Percentiles rank a stretch among this genome's conserved stretches.
These are phyloP conservation scores for Zaprionus africanus DNA, from an alignment of 1,140 invertebrate species.

Conservation along the genomic window DNA sequence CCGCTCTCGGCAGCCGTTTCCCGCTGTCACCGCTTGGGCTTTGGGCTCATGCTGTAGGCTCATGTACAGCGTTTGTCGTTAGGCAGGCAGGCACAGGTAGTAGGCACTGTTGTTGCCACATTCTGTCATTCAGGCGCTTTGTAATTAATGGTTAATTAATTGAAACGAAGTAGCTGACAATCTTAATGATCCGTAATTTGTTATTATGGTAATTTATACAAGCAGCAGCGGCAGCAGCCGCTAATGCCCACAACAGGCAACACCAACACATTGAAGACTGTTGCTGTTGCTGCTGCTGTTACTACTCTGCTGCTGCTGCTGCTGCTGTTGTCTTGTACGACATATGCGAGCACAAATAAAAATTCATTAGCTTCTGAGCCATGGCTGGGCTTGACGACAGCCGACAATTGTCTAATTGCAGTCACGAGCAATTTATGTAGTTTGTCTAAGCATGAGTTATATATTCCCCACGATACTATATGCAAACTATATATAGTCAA, in stretches of 20 bases:
- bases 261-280: constrained; percentile 70
- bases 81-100: constrained; percentile 18
- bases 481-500: constrained; percentile 19
- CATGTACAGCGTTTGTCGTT: constrained; percentile 80
- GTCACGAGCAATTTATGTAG: constrained; percentile 82
- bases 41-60: constrained; percentile 54
- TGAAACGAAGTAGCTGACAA: constrained; percentile 83
- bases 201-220: constrained; percentile 83
- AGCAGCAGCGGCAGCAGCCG: constrained; percentile 44
- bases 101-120: constrained; percentile 66
- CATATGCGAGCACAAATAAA: constrained; percentile 72
- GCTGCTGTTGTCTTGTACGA: constrained; percentile 69
- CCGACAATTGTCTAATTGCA: constrained; percentile 80
- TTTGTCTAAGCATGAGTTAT: constrained; percentile 73
- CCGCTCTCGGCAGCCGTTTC: constrained; percentile 46
- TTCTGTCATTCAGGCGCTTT: constrained; percentile 79
- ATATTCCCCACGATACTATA: constrained; percentile 41
- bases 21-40: constrained; percentile 23
- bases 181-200: constrained; percentile 83
- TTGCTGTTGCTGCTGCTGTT: constrained; percentile 35
- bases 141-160: constrained; percentile 83
- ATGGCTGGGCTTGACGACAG: constrained; percentile 70
- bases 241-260: constrained; percentile 45
- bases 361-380: constrained; percentile 74
- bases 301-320: constrained; percentile 29